Evolutionary conservation across 2,797 vertebrate genomes (phyloP).

Genomic region (Epinephelus malabaricus): DNA sequence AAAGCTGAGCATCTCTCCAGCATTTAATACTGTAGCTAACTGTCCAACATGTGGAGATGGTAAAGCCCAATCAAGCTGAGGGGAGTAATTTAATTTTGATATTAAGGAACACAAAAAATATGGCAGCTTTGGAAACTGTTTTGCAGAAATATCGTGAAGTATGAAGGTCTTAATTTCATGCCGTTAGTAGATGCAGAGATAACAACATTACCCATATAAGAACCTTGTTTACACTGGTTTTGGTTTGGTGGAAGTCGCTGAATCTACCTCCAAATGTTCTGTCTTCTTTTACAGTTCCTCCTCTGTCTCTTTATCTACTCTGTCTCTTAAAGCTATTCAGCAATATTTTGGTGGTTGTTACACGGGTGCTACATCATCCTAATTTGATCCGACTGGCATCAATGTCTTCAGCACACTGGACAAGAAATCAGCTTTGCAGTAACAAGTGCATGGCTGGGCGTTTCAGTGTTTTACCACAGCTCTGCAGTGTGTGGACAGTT

Average conservation of each 20-base stretch:
- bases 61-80: conserved; percentile 16
- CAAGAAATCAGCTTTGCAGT: conserved; percentile 46
- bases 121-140: conserved; percentile 7
- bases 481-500: conserved; percentile 48
- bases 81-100: conserved; percentile 23
- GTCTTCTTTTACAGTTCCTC: background rate
- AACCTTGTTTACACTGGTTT: conserved; percentile 17
- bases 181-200: background rate
- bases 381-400: conserved; percentile 52
- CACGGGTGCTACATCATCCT: conserved; percentile 39
- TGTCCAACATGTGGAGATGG: conserved; percentile 7
- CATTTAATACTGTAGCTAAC: background rate
- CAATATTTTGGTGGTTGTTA: conserved; percentile 50
- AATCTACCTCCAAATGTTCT: conserved; percentile 26
- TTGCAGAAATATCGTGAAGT: background rate
- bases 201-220: background rate
- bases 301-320: background rate
- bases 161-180: background rate
- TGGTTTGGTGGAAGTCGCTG: conserved; percentile 3
- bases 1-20: conserved; percentile 16
- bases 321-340: conserved; percentile 6
- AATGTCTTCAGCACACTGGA: conserved; percentile 37
- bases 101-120: conserved; percentile 25
- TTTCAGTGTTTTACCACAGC: conserved; percentile 49
- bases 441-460: conserved; percentile 46